Conservation (phyloP, 2,113 vertebrate genomes). For the Sturnira hondurensis region DNA sequence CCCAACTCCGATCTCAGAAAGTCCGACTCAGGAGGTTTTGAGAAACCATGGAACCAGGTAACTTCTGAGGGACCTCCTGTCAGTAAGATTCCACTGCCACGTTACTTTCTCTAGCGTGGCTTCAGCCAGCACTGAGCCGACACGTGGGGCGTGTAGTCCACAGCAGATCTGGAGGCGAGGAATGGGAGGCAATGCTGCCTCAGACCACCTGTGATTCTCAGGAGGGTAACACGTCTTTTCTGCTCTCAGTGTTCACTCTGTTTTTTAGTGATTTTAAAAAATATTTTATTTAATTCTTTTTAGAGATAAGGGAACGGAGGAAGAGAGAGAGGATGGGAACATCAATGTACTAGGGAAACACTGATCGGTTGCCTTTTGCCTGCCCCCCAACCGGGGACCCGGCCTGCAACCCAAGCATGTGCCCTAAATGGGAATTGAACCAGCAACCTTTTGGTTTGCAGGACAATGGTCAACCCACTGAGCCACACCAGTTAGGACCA, state of each 20-base stretch:
- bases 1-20: not conserved
- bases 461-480: no score
- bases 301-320: no score
- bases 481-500: no score
- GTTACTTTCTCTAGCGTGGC: not conserved
- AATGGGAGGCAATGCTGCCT: not conserved
- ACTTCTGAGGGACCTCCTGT: not conserved
- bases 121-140: not conserved
- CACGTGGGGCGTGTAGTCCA: accelerated
- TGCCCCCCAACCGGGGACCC: no score
- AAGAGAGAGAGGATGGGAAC: no score
- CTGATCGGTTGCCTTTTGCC: no score
- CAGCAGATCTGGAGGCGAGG: not conserved
- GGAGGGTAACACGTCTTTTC: not conserved
- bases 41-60: not conserved
- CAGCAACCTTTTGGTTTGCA: no score
- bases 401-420: no score
- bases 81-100: not conserved
- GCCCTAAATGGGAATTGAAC: no score
- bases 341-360: no score
- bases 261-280: no score
- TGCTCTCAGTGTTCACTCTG: not conserved
- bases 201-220: not conserved
- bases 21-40: not conserved
- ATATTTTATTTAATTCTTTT: no score